Conservation (phyloP, 2,113 vertebrate species). For the Python bivittatus region DNA sequence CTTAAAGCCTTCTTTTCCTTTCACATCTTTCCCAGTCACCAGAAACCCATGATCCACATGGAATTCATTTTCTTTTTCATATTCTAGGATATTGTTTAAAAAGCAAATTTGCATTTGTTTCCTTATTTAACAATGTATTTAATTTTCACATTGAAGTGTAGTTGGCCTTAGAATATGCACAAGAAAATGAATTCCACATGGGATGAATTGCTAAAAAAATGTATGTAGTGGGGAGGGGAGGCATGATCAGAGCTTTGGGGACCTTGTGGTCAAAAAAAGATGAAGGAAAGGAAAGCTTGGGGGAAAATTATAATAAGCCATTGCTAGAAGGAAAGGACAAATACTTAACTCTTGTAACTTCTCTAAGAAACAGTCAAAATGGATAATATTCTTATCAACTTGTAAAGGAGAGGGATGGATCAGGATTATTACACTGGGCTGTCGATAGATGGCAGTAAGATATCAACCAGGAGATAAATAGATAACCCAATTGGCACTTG, state of each 20-base stretch:
- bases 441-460: not conserved
- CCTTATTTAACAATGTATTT: not conserved
- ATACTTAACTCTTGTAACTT: not conserved
- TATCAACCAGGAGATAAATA: not conserved
- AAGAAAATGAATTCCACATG: not conserved
- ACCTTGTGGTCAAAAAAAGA: not conserved
- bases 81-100: not conserved
- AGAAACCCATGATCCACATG: not conserved
- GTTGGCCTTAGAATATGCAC: not conserved
- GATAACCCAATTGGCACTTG: not conserved
- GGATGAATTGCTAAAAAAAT: not conserved
- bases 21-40: not conserved
- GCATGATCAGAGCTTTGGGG: not conserved
- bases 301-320: not conserved
- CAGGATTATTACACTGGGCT: not conserved
- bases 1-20: not conserved
- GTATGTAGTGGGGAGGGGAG: not conserved
- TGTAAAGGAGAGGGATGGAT: not conserved
- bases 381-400: not conserved
- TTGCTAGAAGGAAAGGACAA: not conserved
- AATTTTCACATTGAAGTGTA: not conserved
- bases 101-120: not conserved
- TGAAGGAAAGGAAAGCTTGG: not conserved
- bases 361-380: not conserved
- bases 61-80: not conserved